Conservation (phyloP, 2,888 invertebrate species). For the Drosophila flavopinicola region DNA sequence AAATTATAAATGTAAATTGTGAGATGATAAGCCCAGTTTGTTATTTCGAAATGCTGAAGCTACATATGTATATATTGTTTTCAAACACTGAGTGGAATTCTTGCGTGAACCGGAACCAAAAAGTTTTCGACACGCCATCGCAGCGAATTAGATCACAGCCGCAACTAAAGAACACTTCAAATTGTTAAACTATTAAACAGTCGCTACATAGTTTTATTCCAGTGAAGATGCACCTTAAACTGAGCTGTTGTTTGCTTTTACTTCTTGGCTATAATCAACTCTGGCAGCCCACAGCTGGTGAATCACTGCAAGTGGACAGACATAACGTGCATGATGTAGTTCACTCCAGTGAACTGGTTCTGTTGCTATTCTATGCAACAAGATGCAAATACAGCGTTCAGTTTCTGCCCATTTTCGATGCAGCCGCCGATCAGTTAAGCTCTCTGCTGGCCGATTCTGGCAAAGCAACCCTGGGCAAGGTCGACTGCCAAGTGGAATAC, state of each 20-base stretch:
- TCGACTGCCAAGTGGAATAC: constrained; percentile 96
- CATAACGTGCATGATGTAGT: constrained; percentile 25
- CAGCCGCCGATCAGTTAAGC: constrained; percentile 89
- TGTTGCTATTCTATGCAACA: constrained; percentile 98
- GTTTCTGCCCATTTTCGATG: constrained; percentile 96
- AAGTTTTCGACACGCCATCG: neutral
- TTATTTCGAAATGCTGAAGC: too few relatives aligned
- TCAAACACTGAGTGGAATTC: neutral
- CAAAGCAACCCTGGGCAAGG: constrained; percentile 94
- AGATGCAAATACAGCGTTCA: constrained; percentile 98
- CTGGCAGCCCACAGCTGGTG: neutral
- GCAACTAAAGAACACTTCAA: constrained; percentile 10
- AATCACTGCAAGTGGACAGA: constrained; percentile 10
- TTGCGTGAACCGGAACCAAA: neutral
- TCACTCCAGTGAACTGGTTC: constrained; percentile 92
- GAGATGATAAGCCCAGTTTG: too few relatives aligned
- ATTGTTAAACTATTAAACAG: neutral
- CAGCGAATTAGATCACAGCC: constrained; percentile 15
- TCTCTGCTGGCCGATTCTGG: constrained; percentile 90
- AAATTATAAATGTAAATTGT: too few relatives aligned
- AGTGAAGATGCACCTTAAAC: constrained; percentile 17
- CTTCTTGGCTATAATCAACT: neutral
- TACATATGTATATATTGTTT: too few relatives aligned
- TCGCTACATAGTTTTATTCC: neutral
- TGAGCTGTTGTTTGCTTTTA: neutral